A percentile compares a stretch with the other conserved stretches of the same genome.
These are phyloP conservation scores for Micronisus gabar DNA, from an alignment of 2,113 vertebrate species.

Conservation along the genomic window DNA sequence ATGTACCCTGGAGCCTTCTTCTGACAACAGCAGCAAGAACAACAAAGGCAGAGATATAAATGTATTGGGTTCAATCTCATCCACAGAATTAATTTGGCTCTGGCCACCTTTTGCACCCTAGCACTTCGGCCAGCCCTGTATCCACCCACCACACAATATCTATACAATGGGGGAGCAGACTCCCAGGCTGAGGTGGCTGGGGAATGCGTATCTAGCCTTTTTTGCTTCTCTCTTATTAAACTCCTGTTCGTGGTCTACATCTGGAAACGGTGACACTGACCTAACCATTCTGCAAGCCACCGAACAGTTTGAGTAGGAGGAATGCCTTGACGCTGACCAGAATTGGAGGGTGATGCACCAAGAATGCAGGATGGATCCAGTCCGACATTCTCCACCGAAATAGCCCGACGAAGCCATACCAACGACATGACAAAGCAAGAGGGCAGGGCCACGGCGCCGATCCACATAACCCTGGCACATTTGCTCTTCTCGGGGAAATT, in stretches of 20 bases:
- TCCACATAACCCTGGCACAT: neutral
- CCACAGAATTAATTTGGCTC: neutral
- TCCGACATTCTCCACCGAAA: neutral
- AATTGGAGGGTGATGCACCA: neutral
- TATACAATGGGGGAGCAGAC: accelerated
- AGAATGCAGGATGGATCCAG: neutral
- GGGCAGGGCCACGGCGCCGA: neutral
- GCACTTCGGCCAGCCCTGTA: neutral
- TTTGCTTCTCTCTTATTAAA: neutral
- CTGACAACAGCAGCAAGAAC: neutral
- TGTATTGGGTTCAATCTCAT: neutral
- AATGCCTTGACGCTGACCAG: neutral
- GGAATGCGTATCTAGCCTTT: neutral
- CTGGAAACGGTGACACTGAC: neutral
- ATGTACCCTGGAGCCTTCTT: neutral
- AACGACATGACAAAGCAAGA: neutral
- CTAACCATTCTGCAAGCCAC: neutral
- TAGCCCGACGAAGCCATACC: neutral
- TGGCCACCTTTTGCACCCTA: neutral
- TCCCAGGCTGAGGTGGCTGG: neutral
- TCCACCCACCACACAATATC: neutral
- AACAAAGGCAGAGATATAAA: neutral
- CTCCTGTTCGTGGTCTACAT: neutral
- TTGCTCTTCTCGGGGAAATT: neutral
- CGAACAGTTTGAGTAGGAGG: neutral